Percentiles rank a stretch among this genome's conserved stretches.
Conservation (phyloP, 1,140 invertebrate genomes). For the Archivesica marissinica region DNA sequence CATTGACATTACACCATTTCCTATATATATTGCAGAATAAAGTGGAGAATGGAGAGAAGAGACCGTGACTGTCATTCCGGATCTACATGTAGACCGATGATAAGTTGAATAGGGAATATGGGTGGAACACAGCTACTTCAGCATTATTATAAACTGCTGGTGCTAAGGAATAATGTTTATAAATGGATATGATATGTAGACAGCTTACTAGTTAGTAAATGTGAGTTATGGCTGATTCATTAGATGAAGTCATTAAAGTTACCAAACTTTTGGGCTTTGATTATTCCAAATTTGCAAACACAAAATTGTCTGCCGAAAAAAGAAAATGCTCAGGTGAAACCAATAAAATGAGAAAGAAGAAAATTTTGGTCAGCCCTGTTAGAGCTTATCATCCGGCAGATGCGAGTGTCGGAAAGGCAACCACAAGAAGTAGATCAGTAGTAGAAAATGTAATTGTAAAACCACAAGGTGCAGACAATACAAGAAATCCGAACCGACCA, state of each 20-base stretch:
- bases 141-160: not conserved
- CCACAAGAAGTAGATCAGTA: not conserved
- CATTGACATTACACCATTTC: no score
- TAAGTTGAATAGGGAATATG: not conserved
- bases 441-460: slow-evolving; percentile 9
- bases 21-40: not conserved
- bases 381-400: not conserved
- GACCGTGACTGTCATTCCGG: no score
- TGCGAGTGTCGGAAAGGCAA: not conserved
- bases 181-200: not conserved
- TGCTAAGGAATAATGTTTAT: not conserved
- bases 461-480: not conserved
- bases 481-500: no score
- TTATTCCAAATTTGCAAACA: slow-evolving; percentile 49
- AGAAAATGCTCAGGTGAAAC: slow-evolving; percentile 27
- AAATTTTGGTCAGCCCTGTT: slow-evolving; percentile 56
- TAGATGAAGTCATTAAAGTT: slow-evolving; percentile 6
- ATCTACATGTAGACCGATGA: not conserved
- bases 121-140: not conserved
- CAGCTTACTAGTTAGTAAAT: not conserved
- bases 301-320: slow-evolving; percentile 31
- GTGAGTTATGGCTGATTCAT: not conserved
- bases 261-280: slow-evolving; percentile 37
- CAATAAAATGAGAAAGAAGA: slow-evolving; percentile 28
- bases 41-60: not conserved